phyloP scores from a whole-genome alignment of 2,888 invertebrate species.

The Pecten maximus region DNA sequence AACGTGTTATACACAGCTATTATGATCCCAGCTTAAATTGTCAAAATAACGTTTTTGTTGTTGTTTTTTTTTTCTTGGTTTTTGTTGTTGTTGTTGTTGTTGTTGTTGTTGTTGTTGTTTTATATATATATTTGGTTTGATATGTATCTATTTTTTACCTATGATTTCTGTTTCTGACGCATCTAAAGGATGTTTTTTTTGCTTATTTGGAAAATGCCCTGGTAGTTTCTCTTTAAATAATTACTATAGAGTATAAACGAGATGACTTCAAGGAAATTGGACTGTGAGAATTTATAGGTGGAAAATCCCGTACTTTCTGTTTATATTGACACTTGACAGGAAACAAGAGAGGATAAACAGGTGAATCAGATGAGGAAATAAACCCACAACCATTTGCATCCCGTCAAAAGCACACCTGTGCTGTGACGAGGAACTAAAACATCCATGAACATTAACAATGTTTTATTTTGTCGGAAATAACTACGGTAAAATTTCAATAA shows the following conservation, averaged over 20 bases:
- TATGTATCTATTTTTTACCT: too few relatives aligned
- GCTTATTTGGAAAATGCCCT: not conserved
- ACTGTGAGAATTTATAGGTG: not conserved
- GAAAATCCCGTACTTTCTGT: not conserved
- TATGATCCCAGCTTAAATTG: too few relatives aligned
- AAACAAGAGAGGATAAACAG: not conserved
- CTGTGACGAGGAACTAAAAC: not conserved
- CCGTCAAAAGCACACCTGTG: not conserved
- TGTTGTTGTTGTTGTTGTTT: too few relatives aligned
- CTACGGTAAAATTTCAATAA: not conserved
- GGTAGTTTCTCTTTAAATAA: not conserved
- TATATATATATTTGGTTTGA: too few relatives aligned
- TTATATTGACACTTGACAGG: not conserved
- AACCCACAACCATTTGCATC: not conserved
- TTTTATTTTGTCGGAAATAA: not conserved
- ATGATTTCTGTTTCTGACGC: not conserved
- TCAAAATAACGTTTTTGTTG: too few relatives aligned
- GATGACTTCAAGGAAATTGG: not conserved
- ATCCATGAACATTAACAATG: not conserved
- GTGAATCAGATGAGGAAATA: constrained; percentile 23
- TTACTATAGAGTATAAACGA: not conserved
- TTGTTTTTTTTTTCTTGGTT: too few relatives aligned
- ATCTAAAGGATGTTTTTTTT: not conserved
- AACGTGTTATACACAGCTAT: too few relatives aligned
- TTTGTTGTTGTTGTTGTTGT: too few relatives aligned